Base-by-base conservation (phyloP, 2,797 vertebrate genomes). In the Gallinago stenura region DNA sequence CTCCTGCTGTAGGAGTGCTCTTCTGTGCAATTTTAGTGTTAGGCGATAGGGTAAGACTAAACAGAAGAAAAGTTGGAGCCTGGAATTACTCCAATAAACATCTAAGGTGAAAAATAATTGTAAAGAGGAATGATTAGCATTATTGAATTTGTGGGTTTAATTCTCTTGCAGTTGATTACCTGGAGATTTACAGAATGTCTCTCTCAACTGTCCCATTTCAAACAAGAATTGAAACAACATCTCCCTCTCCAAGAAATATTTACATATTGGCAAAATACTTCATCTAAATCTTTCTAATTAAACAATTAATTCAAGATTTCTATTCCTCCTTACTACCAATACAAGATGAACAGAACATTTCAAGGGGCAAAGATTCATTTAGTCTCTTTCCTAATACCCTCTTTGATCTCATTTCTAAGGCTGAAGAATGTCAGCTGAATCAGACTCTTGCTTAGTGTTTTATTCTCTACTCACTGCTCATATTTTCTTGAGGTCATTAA, bases 221-320 rank as follows among this genome's bases (percentile, higher is more conserved):
- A 92, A 76, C 10, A 39, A 78, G 57, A 58, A 65, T 33, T n/a
- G 62, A 58, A 90, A 58, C 43, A 82, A 79, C 16, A n/a, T 21
- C 61, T 69, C 26, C 21, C 24, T 70, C 83, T 84, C 83, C 33
- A 77, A 53, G 72, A 61, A 11, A 57, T 53, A 56, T 33, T 70
- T 73, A 70, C 39, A 77, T 66, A 87, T 58, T 87, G 66, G 79
- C 43, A 76, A 94, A 90, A 89, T 8, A 62, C n/a, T 76, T 76
- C 22, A 79, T 18, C 56, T 82, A 94, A 90, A 89, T 90, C 80
- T 82, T 84, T 62, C 58, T 83, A 79, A 94, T 84, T 79, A 93
- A 90, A n/a, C 50, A 69, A 30, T 72, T 83, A 90, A 91, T 93
- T 76, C 46, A 43, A 61, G 37, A 66, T 66, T 89, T 53, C 37